These are phyloP conservation scores for Neoseiulus cucumeris DNA, from an alignment of 1,140 invertebrate species.

Conservation along the genomic window DNA sequence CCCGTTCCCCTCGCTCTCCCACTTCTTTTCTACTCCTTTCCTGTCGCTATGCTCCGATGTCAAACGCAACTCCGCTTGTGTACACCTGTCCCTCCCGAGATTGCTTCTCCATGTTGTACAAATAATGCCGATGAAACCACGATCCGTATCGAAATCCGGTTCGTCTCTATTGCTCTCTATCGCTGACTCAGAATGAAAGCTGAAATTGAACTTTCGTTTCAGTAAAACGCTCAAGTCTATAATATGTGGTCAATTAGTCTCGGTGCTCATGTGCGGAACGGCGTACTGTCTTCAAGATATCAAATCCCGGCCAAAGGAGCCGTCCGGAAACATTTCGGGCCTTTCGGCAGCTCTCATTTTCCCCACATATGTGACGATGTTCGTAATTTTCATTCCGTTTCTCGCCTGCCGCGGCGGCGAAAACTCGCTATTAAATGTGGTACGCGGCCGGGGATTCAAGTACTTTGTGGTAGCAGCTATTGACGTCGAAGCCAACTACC, in stretches of 20 bases:
- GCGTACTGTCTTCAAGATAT: conserved; percentile 3
- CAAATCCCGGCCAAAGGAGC: not conserved
- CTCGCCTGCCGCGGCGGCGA: conserved; percentile 44
- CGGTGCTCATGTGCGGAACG: not conserved
- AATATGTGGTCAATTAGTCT: not conserved
- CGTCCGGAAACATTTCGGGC: not conserved
- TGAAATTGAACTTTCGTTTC: not conserved
- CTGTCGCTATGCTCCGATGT: too few relatives aligned
- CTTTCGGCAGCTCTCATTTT: conserved; percentile 43
- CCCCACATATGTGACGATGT: conserved; percentile 52
- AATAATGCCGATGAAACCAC: too few relatives aligned
- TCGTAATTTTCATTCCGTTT: conserved; percentile 49
- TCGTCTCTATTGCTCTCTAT: too few relatives aligned
- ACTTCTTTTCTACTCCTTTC: too few relatives aligned
- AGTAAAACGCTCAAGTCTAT: conserved; percentile 7
- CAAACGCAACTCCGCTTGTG: too few relatives aligned
- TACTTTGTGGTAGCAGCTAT: conserved; percentile 49
- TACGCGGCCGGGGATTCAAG: conserved; percentile 46
- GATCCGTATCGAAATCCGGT: too few relatives aligned
- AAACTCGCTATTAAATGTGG: conserved; percentile 39
- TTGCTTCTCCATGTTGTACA: too few relatives aligned
- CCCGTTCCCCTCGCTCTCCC: too few relatives aligned
- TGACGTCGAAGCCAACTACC: conserved; percentile 58
- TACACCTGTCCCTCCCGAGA: too few relatives aligned
- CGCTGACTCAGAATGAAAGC: too few relatives aligned